Conservation (phyloP, 2,888 invertebrate genomes). For the Heliconius ethilla region DNA sequence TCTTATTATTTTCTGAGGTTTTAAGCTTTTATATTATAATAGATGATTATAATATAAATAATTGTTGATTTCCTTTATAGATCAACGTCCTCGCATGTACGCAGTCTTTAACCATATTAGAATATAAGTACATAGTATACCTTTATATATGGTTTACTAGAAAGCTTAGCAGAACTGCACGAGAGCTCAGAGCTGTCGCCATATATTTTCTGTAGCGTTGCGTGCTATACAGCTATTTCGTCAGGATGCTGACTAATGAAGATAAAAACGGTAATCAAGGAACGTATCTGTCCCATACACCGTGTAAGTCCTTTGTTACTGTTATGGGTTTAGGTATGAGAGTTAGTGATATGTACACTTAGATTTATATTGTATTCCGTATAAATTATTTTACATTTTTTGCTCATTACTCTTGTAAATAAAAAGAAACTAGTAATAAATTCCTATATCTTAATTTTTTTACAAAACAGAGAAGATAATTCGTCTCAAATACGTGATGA, state of each 20-base stretch:
- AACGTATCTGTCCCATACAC: conserved; percentile 31
- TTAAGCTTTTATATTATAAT: neutral
- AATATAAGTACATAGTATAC: neutral
- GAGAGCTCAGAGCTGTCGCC: conserved; percentile 19
- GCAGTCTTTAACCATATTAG: neutral
- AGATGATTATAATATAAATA: too few relatives aligned
- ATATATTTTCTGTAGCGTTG: conserved; percentile 31
- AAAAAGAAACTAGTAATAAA: too few relatives aligned
- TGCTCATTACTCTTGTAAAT: too few relatives aligned
- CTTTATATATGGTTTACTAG: neutral
- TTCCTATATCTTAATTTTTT: too few relatives aligned
- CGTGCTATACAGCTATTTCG: conserved; percentile 42
- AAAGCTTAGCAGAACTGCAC: conserved; percentile 11
- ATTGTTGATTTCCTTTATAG: too few relatives aligned
- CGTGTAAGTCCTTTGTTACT: conserved; percentile 6
- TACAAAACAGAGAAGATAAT: too few relatives aligned
- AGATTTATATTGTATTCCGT: too few relatives aligned
- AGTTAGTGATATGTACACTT: neutral
- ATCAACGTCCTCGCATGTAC: neutral
- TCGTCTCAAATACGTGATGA: too few relatives aligned
- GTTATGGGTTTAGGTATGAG: neutral
- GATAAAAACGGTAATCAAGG: conserved; percentile 43
- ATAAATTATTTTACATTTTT: too few relatives aligned
- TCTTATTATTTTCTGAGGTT: neutral
- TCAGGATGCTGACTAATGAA: conserved; percentile 41